Evolutionary conservation across 2,113 vertebrate genomes (phyloP), one percentile per base, ranked within the genome.

Genomic region (Erpornis zantholeuca): DNA sequence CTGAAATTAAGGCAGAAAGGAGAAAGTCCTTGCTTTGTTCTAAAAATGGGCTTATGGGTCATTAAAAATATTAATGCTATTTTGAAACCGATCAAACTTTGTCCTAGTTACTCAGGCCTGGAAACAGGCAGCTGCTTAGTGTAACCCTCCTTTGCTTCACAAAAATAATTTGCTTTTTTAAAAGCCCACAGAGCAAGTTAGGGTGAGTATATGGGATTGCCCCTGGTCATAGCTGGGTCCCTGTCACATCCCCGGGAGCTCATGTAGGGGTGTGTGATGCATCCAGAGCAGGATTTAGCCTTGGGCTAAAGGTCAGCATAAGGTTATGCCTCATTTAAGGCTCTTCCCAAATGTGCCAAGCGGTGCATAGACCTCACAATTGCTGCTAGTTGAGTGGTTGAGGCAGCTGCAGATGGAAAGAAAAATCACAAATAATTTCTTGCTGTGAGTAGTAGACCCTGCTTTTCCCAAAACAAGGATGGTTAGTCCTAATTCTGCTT

Each of bases 31-130:
- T 25, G 10, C 81, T n/a, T 57, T 45, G 70, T 71, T 89, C 95
- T 85, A 12, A 85, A 95, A 96, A 61, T 31, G 81, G 75, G 60
- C 91, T 86, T 81, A 11, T 33, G 69, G 84, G 93, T 91, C 82
- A 78, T 93, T 92, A 94, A 94, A 94, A 96, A 96, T 88, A 94
- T 19, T 22, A 83, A n/a, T 0, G 6, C 90, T 91, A 56, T 95
- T 97, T 96, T 78, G 88, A 86, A 96, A 86, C 0, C 2, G 76
- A 47, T 61, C 90, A 93, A 86, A 90, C 92, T 94, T 78, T 86
- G 94, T 82, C 93, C 96, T 73, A 92, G 52, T 95, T 97, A 44
- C 75, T 69, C 52, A 70, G 88, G 80, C 72, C 90, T 89, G 87
- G 49, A 47, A 77, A 23, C 22, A 38, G 60, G 75, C 90, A 61